A percentile compares a stretch with the other conserved stretches of the same genome.
Conservation (phyloP, 2,888 invertebrate species). For the Hartigia nigra region DNA sequence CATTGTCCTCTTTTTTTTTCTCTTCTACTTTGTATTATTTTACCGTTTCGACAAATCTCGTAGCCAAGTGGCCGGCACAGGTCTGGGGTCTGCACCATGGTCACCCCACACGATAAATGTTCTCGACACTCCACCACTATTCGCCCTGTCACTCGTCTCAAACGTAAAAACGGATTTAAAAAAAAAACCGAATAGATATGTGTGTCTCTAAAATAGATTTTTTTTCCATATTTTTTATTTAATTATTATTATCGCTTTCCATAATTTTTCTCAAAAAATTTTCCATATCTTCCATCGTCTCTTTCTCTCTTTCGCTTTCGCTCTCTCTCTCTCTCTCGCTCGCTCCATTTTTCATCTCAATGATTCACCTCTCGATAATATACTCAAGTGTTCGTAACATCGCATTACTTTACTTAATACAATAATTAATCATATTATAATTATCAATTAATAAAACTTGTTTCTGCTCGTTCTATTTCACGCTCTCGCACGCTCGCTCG, state of each 20-base stretch:
- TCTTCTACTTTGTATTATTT: background rate
- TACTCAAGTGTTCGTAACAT: slow-evolving; percentile 53
- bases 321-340: slow-evolving; percentile 13
- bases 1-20: background rate
- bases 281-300: slow-evolving; percentile 27
- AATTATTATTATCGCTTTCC: slow-evolving; percentile 35
- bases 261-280: slow-evolving; percentile 44
- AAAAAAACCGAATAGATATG: slow-evolving; percentile 49
- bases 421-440: slow-evolving; percentile 61
- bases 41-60: background rate
- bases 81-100: background rate
- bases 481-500: slow-evolving; percentile 17
- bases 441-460: slow-evolving; percentile 61
- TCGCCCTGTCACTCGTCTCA: slow-evolving; percentile 17
- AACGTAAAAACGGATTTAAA: slow-evolving; percentile 27
- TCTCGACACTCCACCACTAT: slow-evolving; percentile 8
- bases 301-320: slow-evolving; percentile 20
- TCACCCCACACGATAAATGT: slow-evolving; percentile 22
- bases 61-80: background rate
- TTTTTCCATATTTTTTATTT: slow-evolving; percentile 34
- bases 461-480: slow-evolving; percentile 41
- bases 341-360: slow-evolving; percentile 4
- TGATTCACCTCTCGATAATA: slow-evolving; percentile 29
- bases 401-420: slow-evolving; percentile 58
- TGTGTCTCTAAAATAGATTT: slow-evolving; percentile 50